Base-by-base conservation (phyloP, 2,888 invertebrate species). In the Drosophila paucipuncta region DNA sequence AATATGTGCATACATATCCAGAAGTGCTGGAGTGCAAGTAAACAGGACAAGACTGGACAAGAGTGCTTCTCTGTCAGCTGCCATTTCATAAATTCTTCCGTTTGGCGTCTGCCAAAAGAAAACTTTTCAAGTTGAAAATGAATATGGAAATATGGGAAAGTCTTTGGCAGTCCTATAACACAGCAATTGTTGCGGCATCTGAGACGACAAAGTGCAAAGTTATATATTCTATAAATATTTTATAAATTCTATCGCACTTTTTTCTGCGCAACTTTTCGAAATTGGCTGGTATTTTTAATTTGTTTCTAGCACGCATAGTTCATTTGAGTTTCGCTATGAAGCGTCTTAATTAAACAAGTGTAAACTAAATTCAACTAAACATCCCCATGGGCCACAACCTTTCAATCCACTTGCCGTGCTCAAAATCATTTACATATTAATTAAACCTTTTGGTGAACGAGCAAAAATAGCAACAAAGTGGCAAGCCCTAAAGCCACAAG, bases 361-460 rank as follows among this genome's bases (percentile, higher is more conserved):
- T 53, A 77, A 68, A 25, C 60, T 71, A 43, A 76, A 66, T 35
- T 58, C 4, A 73, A 55, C 66, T 60, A 57, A 63, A 28, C 28
- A 53, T 7, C 43, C 16, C n/a, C 30, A 43, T 9, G 0, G 58
- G 41, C 41, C 41, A 16, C 30, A 22, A 25, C 43, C 31, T 31
- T 43, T 58, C 43, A 31, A 13, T 35, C 52, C 65, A 35, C 60
- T 41, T 57, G 52, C 54, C 67, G 62, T 71, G 66, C 49, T 43
- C 67, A 52, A 59, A 81, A 74, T 73, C 73, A 90, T 86, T 86
- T 89, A 84, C 85, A 86, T 86, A 90, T 89, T 86, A 86, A 86
- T 90, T 86, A 90, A 90, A 83, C 87, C 84, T 86, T 83, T 78
- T 76, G 73, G 73, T 61, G 69, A 62, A 65, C 63, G 63, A 68